Percentiles rank a stretch among this genome's conserved stretches.
Conservation (phyloP, 2,113 vertebrate genomes). For the Lycocorax pyrrhopterus region DNA sequence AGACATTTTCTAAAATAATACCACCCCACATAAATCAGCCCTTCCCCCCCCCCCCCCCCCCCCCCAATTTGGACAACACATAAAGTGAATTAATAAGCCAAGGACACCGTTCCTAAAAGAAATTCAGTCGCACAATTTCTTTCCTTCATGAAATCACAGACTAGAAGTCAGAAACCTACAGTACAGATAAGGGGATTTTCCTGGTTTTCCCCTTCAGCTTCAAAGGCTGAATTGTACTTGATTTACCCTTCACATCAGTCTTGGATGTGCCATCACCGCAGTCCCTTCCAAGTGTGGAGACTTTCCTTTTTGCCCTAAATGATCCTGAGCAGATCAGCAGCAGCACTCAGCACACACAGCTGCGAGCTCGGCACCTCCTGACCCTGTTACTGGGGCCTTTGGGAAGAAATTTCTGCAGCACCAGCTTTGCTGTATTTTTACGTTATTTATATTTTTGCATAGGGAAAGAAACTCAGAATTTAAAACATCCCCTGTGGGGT, state of each 20-base stretch:
- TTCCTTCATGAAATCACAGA: background rate
- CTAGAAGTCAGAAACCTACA: background rate
- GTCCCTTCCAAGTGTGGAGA: background rate
- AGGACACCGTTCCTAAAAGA: background rate
- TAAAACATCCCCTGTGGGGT: accelerated
- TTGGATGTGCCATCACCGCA: background rate
- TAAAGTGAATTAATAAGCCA: background rate
- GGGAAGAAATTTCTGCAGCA: background rate
- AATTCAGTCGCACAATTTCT: background rate
- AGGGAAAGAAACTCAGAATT: background rate
- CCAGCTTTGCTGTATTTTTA: background rate
- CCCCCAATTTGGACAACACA: background rate
- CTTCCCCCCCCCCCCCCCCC: background rate
- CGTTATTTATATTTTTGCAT: background rate
- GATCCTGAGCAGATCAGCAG: background rate
- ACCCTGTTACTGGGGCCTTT: background rate
- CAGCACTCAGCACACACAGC: background rate
- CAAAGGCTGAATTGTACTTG: background rate
- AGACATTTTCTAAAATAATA: slow-evolving; percentile 56
- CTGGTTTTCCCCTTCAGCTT: background rate
- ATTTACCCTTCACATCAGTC: background rate
- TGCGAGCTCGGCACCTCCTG: background rate
- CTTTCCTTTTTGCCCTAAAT: background rate
- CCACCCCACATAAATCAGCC: background rate
- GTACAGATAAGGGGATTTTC: background rate